Base-by-base conservation (phyloP, 2,888 invertebrate genomes). In the Nipponacmea schrenckii region DNA sequence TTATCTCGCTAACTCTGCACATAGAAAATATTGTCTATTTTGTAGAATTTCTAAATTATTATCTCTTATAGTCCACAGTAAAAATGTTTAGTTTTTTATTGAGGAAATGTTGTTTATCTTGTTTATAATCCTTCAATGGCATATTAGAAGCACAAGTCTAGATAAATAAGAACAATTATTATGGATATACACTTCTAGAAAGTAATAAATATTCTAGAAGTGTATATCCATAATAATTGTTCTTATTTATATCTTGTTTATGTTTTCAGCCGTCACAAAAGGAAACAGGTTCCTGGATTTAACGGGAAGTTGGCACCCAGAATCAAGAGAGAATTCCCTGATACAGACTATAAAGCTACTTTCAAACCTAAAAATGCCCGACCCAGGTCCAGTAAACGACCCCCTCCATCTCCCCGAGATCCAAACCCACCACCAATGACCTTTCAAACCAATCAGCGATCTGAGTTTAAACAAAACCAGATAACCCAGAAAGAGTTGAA, bases 311-410 rank as follows among this genome's bases (percentile, higher is more conserved):
- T 63, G 45, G 65, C 64, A 26, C 62, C 63, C 3, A 63, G 63
- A 17, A 27, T 65, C 15, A 26, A 67, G 15, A 76, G 68, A 17
- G 75, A 76, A n/a, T 73, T 79, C 39, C 82, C 81, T 8, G 74
- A 77, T 15, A 78, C 85, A 0, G 85, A 86, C 72, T 86, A 87
- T 77, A 79, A 80, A 74, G 78, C 80, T 26, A 86, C 83, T 10
- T 86, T 77, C 72, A 81, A 81, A 68, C 78, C 78, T 8, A 62
- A 76, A 15, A 63, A 80, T 26, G 74, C 79, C 1, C 79, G 86
- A 8, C 87, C 86, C 15, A 74, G 87, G 7, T 87, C 86, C 62
- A 84, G 83, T 70, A 87, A 87, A 69, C 74, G 85, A 20, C 87
- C 87, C 0, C 83, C 82, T 1, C 80, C 80, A 1, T 79, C 81